phyloP scores from a whole-genome alignment of 2,888 invertebrate species.

The Ctenicera cuprea region DNA sequence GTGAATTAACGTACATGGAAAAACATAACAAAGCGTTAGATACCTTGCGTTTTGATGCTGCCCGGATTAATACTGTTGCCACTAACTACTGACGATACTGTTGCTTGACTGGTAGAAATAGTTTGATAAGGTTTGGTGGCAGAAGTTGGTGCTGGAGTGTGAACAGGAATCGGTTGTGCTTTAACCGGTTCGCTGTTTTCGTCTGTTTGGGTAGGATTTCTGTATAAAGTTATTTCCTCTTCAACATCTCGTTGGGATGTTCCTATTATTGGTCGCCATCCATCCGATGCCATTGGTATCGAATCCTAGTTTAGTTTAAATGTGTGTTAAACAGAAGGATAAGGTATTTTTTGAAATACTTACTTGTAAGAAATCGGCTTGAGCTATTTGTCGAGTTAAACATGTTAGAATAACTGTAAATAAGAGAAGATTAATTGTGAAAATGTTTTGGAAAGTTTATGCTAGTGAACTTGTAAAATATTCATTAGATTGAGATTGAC shows the following conservation, averaged over 20 bases:
- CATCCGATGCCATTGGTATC: slow-evolving; percentile 75
- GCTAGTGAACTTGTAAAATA: too few relatives aligned
- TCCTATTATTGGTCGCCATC: slow-evolving; percentile 79
- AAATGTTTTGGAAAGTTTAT: too few relatives aligned
- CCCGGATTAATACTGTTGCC: slow-evolving; percentile 17
- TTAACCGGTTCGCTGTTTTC: slow-evolving; percentile 60
- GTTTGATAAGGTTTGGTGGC: slow-evolving; percentile 49
- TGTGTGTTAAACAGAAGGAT: background rate
- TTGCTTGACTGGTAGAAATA: slow-evolving; percentile 31
- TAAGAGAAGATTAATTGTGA: slow-evolving; percentile 24
- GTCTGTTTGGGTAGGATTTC: slow-evolving; percentile 60
- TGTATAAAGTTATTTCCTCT: slow-evolving; percentile 64
- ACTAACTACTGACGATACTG: slow-evolving; percentile 3
- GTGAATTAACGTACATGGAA: background rate
- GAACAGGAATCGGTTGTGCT: slow-evolving; percentile 42
- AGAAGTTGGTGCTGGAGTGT: slow-evolving; percentile 47
- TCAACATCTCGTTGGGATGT: slow-evolving; percentile 53
- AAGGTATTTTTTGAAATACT: slow-evolving; percentile 8
- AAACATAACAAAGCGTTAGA: background rate
- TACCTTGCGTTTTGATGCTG: slow-evolving; percentile 28
- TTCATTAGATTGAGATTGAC: too few relatives aligned
- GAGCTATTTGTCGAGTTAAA: slow-evolving; percentile 43
- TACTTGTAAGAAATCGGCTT: slow-evolving; percentile 49
- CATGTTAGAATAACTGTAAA: slow-evolving; percentile 52
- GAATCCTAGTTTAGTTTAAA: slow-evolving; percentile 61